Base-by-base conservation (phyloP, 30 jellyfish, hydroid and myxozoan genomes). In the Hydractinia symbiolongicarpus region DNA sequence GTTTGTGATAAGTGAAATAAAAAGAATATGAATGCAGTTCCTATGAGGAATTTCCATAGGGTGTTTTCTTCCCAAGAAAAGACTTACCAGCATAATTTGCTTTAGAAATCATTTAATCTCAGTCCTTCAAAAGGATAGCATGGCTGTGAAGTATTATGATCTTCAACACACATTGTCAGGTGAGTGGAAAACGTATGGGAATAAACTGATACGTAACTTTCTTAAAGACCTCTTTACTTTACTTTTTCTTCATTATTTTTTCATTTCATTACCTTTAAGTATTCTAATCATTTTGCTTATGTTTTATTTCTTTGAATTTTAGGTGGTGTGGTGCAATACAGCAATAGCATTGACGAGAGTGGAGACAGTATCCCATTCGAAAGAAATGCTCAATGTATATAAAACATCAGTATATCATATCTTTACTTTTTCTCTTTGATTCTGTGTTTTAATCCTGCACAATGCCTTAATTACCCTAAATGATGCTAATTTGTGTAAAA, bases 71-170 rank as follows among this genome's bases (percentile, higher is more conserved):
- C 19, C 69, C 19, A 16, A 58, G 69, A 16, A 58, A 58, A 58
- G 19, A 3, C 15, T 58, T 58, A 3, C 17, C 40, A 64, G 19
- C 8, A 7, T 7, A 4, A 8, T 7, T 64, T 64, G 14, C 58
- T 76, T 15, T 57, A 93, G 98, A 82, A 73, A 73, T 51, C 90
- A 84, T 67, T 72, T 88, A 84, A 58, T 93, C 6, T 86, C 95
- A 19, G 90, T 84, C 13, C 84, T 93, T 5, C 86, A 78, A 66
- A 86, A 78, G 82, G 91, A 84, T 80, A 86, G 96, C 77, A 82
- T 94, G 13, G 86, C 86, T 51, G 87, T 93, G 10, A 87, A 93
- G 86, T 79, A 82, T 16, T 83, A 73, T 67, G 98, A 93, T 67
- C 81, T 93, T 21, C 96, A 75, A 64, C 92, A 86, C 56, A 17